Conservation (phyloP, 2,797 vertebrate genomes). For the Yasuhikotakia modesta region DNA sequence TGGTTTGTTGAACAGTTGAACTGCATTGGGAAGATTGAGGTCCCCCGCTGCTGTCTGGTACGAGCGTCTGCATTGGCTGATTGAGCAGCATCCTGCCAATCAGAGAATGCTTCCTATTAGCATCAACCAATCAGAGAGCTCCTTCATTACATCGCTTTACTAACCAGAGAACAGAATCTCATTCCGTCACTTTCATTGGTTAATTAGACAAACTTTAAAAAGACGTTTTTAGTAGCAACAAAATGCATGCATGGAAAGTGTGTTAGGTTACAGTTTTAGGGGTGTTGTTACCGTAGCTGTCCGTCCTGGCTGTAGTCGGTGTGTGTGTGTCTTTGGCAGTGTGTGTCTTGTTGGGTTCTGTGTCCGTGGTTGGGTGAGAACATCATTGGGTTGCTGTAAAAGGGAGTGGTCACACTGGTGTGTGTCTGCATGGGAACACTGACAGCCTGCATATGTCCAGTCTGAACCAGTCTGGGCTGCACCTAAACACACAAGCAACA, state of each 20-base stretch:
- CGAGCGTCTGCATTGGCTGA: conserved; percentile 78
- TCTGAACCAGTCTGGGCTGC: conserved; percentile 68
- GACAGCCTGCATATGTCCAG: conserved; percentile 69
- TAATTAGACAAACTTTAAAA: too few species aligned
- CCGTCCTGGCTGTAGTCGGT: conserved; percentile 76
- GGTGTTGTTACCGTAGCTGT: conserved; percentile 78
- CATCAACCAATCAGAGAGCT: conserved; percentile 12
- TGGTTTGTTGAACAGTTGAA: conserved; percentile 77
- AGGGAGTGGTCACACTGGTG: conserved; percentile 77
- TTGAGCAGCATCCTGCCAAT: conserved; percentile 79
- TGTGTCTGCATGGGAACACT: conserved; percentile 75
- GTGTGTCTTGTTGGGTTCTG: conserved; percentile 68
- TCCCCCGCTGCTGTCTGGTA: conserved; percentile 72
- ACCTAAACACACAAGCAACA: conserved; percentile 34
- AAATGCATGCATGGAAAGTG: background rate
- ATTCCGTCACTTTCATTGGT: background rate
- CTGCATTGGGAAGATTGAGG: conserved; percentile 77
- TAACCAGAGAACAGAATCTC: background rate
- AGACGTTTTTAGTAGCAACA: too few species aligned
- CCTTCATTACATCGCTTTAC: background rate
- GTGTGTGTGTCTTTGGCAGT: conserved; percentile 75
- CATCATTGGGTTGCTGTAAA: conserved; percentile 83
- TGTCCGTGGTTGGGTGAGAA: conserved; percentile 76
- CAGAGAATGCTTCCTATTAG: conserved; percentile 33
- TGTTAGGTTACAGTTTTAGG: background rate